These are phyloP conservation scores for Argynnis bischoffii DNA, from an alignment of 2,888 invertebrate species.

Conservation along the genomic window DNA sequence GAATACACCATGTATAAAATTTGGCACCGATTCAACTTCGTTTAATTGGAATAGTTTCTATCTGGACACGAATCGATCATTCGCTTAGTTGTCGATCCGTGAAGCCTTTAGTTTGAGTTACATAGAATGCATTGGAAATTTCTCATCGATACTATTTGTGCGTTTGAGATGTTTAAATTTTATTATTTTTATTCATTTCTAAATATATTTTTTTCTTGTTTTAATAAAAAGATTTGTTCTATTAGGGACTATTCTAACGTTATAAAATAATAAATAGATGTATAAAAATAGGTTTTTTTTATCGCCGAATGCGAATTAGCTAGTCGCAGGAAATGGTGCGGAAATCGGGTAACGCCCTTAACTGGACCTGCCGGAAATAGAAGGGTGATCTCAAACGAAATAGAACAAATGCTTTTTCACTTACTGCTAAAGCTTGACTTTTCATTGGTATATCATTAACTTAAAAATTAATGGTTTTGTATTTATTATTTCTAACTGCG, in stretches of 20 bases:
- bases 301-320: slow-evolving; percentile 50
- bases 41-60: slow-evolving; percentile 24
- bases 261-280: too few relatives aligned
- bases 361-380: slow-evolving; percentile 70
- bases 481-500: neutral
- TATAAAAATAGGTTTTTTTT: neutral
- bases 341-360: slow-evolving; percentile 74
- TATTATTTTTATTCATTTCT: too few relatives aligned
- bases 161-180: too few relatives aligned
- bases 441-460: neutral
- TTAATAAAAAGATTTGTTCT: too few relatives aligned
- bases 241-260: too few relatives aligned
- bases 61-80: slow-evolving; percentile 8
- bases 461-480: neutral
- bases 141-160: too few relatives aligned
- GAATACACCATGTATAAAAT: neutral
- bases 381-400: slow-evolving; percentile 48
- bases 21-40: slow-evolving; percentile 28
- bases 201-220: too few relatives aligned
- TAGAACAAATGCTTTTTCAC: slow-evolving; percentile 7
- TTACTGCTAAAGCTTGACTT: neutral
- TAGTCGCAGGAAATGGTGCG: slow-evolving; percentile 61
- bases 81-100: neutral
- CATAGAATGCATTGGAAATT: too few relatives aligned
- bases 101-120: neutral